These are phyloP conservation scores for Tor tambroides DNA, from an alignment of 2,113 vertebrate species.

Conservation along the genomic window DNA sequence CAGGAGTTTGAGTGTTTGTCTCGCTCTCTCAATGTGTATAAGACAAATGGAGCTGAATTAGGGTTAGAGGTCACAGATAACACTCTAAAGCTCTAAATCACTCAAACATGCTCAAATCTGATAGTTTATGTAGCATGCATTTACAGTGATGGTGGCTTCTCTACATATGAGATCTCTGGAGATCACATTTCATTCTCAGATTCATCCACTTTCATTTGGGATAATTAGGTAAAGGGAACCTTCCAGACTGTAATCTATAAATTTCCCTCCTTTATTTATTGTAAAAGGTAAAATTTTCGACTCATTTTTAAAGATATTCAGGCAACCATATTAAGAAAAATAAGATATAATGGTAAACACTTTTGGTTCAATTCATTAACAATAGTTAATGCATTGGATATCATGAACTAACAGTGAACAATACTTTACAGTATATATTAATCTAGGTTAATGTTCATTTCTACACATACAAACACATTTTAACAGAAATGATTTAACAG, in stretches of 20 bases:
- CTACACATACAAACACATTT: no score
- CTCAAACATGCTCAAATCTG: background rate
- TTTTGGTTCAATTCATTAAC: background rate
- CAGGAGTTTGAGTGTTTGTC: slow-evolving; percentile 25
- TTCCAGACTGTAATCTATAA: background rate
- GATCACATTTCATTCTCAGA: slow-evolving; percentile 4
- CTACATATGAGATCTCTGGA: background rate
- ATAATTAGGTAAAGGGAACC: background rate
- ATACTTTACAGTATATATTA: no score
- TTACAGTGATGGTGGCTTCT: background rate
- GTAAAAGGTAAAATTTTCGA: background rate
- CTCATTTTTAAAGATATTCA: background rate
- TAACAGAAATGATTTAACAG: no score
- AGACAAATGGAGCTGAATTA: slow-evolving; percentile 27
- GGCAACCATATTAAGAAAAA: background rate
- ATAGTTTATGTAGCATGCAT: background rate
- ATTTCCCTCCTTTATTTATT: background rate
- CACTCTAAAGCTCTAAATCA: background rate
- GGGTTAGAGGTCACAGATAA: slow-evolving; percentile 14
- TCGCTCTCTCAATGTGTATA: slow-evolving; percentile 1
- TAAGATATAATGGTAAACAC: background rate
- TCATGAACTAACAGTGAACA: no score
- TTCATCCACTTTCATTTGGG: background rate
- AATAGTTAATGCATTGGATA: no score
- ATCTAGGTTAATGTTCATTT: no score